These are phyloP conservation scores for Enteromius treurensis DNA, from an alignment of 2,797 vertebrate genomes.

Conservation along the genomic window DNA sequence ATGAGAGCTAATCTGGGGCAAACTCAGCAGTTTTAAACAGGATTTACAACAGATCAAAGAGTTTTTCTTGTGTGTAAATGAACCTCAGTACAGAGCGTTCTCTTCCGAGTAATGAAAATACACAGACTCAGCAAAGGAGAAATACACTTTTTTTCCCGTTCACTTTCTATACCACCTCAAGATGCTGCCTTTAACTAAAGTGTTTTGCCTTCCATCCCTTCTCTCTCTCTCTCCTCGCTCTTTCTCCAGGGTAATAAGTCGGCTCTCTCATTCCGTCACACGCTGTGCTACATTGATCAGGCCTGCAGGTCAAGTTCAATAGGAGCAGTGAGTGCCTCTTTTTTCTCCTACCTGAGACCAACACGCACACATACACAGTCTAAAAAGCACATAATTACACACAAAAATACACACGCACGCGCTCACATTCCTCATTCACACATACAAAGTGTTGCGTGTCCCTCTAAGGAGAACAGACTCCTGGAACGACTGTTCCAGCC, in stretches of 20 bases:
- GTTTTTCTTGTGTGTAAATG: conserved; percentile 35
- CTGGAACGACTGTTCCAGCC: conserved; percentile 42
- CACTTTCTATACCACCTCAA: conserved; percentile 25
- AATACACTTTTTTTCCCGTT: conserved; percentile 27
- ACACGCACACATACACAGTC: conserved; percentile 35
- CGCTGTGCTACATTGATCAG: conserved; percentile 81
- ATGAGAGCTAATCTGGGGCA: conserved; percentile 36
- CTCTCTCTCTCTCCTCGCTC: conserved; percentile 58
- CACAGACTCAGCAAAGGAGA: conserved; percentile 62
- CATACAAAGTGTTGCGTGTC: conserved; percentile 52
- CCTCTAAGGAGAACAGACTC: conserved; percentile 59
- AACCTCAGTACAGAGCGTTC: conserved; percentile 24
- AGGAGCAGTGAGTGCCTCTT: conserved; percentile 75
- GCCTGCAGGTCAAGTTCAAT: conserved; percentile 85
- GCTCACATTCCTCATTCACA: conserved; percentile 33
- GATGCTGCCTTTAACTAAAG: conserved; percentile 49
- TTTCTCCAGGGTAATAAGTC: conserved; percentile 81
- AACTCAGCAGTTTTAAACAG: conserved; percentile 27
- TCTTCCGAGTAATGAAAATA: conserved; percentile 31
- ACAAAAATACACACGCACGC: conserved; percentile 28
- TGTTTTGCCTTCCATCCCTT: conserved; percentile 38
- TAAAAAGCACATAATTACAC: conserved; percentile 43
- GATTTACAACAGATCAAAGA: conserved; percentile 30
- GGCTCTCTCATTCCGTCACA: conserved; percentile 81
- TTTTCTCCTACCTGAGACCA: conserved; percentile 54